Evolutionary conservation across 2,797 vertebrate species (phyloP).

Genomic region (Gymnoscopelus braueri): DNA sequence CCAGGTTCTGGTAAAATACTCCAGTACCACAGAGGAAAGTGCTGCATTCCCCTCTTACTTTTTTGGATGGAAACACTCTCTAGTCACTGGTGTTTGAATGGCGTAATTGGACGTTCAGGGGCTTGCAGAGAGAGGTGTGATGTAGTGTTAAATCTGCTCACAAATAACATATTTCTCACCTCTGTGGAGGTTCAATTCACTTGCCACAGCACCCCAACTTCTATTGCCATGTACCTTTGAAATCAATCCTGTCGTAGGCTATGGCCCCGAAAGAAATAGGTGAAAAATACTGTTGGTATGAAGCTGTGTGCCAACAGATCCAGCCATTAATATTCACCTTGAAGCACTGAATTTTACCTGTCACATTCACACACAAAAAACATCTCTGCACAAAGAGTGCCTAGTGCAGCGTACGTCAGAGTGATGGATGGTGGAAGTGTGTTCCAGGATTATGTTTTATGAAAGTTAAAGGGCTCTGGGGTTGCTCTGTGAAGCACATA

Average conservation of each 20-base stretch:
- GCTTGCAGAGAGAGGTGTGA: constrained; percentile 69
- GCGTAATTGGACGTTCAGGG: constrained; percentile 73
- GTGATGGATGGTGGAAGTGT: constrained; percentile 74
- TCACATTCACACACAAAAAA: constrained; percentile 35
- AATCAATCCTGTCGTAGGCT: constrained; percentile 17
- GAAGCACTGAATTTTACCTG: constrained; percentile 65
- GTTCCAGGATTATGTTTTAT: constrained; percentile 80
- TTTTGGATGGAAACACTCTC: constrained; percentile 70
- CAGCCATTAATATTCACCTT: constrained; percentile 49
- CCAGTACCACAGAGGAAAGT: constrained; percentile 53
- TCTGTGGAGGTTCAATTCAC: constrained; percentile 51
- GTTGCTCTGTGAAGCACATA: constrained; percentile 78
- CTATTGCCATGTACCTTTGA: constrained; percentile 8
- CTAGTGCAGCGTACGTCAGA: constrained; percentile 55
- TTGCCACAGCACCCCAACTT: neutral
- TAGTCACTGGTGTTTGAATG: constrained; percentile 56
- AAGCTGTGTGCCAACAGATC: constrained; percentile 30
- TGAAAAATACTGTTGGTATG: constrained; percentile 45
- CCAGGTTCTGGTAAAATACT: constrained; percentile 72
- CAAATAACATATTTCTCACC: constrained; percentile 70
- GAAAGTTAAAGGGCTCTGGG: constrained; percentile 76
- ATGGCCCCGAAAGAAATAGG: constrained; percentile 47
- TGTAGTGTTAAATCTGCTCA: constrained; percentile 60
- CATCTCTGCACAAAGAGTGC: constrained; percentile 1
- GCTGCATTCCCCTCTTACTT: constrained; percentile 52